Percentiles rank a stretch among this genome's conserved stretches.
phyloP scores from a whole-genome alignment of 1,140 invertebrate genomes.

The Drosophila pruinosa region DNA sequence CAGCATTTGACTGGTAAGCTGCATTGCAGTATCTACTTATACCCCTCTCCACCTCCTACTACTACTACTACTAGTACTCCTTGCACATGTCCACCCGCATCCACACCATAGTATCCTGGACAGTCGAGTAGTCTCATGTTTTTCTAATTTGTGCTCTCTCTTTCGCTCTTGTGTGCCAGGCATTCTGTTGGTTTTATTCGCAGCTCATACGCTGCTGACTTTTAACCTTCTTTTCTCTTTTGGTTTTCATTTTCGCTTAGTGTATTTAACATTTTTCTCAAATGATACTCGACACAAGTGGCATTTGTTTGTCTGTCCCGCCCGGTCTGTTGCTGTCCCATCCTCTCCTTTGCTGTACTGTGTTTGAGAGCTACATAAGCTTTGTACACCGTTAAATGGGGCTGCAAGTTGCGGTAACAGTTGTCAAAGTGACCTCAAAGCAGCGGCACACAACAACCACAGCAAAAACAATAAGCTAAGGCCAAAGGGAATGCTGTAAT shows the following conservation, averaged over 20 bases:
- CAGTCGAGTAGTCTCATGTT: slow-evolving; percentile 18
- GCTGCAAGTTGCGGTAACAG: slow-evolving; percentile 66
- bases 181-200: slow-evolving; percentile 60
- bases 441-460: slow-evolving; percentile 20
- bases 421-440: slow-evolving; percentile 81
- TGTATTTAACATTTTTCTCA: slow-evolving; percentile 78
- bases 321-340: not conserved
- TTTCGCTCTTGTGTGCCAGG: slow-evolving; percentile 12
- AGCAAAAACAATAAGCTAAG: slow-evolving; percentile 18
- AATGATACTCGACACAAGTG: slow-evolving; percentile 77
- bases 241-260: slow-evolving; percentile 50
- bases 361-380: slow-evolving; percentile 34
- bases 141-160: slow-evolving; percentile 37
- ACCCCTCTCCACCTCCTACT: not conserved
- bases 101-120: not conserved
- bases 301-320: slow-evolving; percentile 53
- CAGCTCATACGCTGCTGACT: slow-evolving; percentile 67
- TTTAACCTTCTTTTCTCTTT: slow-evolving; percentile 53
- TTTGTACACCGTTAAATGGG: slow-evolving; percentile 52
- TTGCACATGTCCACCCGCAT: not conserved
- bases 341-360: no score
- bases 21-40: slow-evolving; percentile 35
- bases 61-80: not conserved
- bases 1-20: slow-evolving; percentile 44
- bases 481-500: not conserved